Conservation (phyloP, 2,113 vertebrate species). For the Marmota monax region DNA sequence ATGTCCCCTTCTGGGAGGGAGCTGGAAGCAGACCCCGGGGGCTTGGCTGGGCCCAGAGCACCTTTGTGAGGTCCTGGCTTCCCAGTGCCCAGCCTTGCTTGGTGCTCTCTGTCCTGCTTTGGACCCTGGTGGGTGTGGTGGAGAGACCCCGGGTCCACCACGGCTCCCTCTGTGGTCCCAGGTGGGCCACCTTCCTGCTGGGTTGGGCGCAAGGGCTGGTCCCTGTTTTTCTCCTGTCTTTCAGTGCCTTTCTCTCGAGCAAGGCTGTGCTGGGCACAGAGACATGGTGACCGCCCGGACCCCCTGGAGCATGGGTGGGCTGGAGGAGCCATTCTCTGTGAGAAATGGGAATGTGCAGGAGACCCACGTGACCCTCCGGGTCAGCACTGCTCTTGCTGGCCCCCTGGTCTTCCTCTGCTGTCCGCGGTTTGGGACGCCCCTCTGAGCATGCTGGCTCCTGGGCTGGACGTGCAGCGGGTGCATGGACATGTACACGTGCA, state of each 20-base stretch:
- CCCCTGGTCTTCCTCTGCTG: too few species aligned
- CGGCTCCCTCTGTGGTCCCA: rapidly evolving
- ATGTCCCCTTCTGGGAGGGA: neutral
- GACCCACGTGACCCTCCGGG: too few species aligned
- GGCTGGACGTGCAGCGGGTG: too few species aligned
- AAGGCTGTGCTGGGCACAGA: rapidly evolving
- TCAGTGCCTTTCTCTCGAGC: neutral
- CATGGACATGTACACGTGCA: neutral
- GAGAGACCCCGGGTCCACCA: neutral
- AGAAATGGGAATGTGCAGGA: rapidly evolving
- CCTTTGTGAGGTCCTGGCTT: neutral
- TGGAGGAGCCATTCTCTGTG: neutral
- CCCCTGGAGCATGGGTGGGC: rapidly evolving
- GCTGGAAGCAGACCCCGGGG: neutral
- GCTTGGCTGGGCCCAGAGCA: neutral
- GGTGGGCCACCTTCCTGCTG: rapidly evolving
- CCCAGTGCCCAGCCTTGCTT: too few species aligned
- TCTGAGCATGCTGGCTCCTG: too few species aligned
- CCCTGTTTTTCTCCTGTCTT: rapidly evolving
- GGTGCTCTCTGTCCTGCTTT: too few species aligned
- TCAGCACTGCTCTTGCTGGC: too few species aligned
- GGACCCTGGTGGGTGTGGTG: neutral
- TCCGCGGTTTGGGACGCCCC: too few species aligned
- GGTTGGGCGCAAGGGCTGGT: neutral
- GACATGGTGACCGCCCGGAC: rapidly evolving